A percentile compares a stretch with the other conserved stretches of the same genome.
Conservation (phyloP, 2,797 vertebrate species). For the Pteronotus mesoamericanus region DNA sequence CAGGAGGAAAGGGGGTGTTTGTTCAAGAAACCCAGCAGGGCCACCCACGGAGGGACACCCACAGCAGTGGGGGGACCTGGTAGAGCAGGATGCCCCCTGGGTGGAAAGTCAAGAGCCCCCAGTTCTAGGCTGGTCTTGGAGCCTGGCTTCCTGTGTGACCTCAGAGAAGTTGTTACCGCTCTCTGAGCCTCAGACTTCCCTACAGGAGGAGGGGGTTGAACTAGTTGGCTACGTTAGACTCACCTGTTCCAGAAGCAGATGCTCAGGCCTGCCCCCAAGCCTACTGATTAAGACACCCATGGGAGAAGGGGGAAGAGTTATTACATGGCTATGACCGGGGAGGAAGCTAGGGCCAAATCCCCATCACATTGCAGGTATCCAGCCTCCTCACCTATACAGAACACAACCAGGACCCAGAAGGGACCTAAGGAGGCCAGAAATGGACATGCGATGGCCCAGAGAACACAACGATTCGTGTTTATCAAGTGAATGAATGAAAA, state of each 20-base stretch:
- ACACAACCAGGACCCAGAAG: not conserved
- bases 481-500: not conserved
- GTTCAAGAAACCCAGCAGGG: conserved; percentile 40
- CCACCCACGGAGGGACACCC: conserved; percentile 53
- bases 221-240: not conserved
- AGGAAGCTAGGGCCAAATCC: not conserved
- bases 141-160: not conserved
- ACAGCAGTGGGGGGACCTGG: not conserved
- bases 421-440: not conserved
- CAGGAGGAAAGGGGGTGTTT: conserved; percentile 11
- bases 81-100: not conserved
- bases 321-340: not conserved
- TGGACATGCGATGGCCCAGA: not conserved
- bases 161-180: not conserved
- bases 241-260: not conserved
- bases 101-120: not conserved
- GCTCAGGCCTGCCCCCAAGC: not conserved
- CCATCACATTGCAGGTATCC: not conserved
- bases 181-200: conserved; percentile 9
- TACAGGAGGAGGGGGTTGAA: not conserved
- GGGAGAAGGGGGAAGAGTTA: not conserved
- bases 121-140: not conserved
- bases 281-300: not conserved
- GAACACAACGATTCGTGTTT: not conserved
- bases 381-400: not conserved